Evolutionary conservation across 92 coral and sea anemone species (phyloP).

Genomic region (Phenganax stokvisi): DNA sequence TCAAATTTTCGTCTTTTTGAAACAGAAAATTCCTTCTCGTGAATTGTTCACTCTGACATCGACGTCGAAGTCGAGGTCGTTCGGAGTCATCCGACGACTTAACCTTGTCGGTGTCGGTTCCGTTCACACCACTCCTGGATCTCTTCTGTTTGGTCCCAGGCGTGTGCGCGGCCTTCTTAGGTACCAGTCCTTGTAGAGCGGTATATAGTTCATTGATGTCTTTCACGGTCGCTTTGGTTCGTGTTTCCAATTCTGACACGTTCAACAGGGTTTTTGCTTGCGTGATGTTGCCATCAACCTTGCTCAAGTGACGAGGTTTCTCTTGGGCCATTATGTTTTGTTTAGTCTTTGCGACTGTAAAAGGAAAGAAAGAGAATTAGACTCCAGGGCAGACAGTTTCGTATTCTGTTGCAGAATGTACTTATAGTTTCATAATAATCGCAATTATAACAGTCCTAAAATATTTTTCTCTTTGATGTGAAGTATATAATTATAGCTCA

Average conservation of each 20-base stretch:
- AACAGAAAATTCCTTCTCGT: background rate
- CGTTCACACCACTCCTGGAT: background rate
- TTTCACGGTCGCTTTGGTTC: constrained; percentile 36
- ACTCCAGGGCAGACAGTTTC: background rate
- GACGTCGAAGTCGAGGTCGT: constrained; percentile 2
- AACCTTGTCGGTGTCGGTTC: constrained; percentile 12
- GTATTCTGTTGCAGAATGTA: background rate
- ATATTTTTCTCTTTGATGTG: background rate
- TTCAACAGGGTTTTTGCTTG: background rate
- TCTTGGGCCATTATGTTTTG: constrained; percentile 8
- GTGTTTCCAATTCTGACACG: constrained; percentile 14
- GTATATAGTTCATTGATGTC: constrained; percentile 34
- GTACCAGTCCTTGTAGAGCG: constrained; percentile 37
- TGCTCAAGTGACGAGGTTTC: background rate
- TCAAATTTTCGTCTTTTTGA: constrained; percentile 10
- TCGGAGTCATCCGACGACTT: constrained; percentile 1
- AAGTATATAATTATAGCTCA: too few relatives aligned
- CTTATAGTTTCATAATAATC: background rate
- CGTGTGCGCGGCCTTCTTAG: background rate
- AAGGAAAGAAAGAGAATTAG: background rate
- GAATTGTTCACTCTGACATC: constrained; percentile 1
- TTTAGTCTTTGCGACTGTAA: constrained; percentile 21
- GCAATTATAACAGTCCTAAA: background rate
- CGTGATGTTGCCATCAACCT: background rate
- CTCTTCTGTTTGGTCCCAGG: background rate